Conservation (phyloP, 2,888 invertebrate species). For the Tholera decimalis region DNA sequence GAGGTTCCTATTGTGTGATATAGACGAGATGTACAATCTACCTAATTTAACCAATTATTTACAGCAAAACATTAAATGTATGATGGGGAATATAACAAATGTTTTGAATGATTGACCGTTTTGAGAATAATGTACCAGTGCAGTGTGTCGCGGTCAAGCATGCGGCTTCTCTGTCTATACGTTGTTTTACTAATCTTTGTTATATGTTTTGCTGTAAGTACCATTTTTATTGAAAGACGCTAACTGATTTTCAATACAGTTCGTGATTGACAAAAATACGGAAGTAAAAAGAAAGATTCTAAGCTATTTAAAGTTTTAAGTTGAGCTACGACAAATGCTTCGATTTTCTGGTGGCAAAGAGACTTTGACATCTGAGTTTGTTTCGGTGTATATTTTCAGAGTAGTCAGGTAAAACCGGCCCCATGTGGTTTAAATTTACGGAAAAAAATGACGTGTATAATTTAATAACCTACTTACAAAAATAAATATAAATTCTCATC, state of each 20-base stretch:
- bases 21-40: slow-evolving; percentile 1
- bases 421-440: no score
- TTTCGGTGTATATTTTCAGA: no score
- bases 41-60: slow-evolving; percentile 1
- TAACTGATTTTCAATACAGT: not conserved
- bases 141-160: not conserved
- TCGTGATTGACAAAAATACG: no score
- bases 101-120: not conserved
- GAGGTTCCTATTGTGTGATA: not conserved
- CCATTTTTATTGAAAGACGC: not conserved
- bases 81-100: not conserved
- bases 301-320: no score
- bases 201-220: slow-evolving; percentile 25
- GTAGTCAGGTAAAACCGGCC: no score
- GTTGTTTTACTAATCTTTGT: not conserved
- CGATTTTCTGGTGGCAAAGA: no score
- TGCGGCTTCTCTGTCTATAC: not conserved
- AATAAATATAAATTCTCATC: no score
- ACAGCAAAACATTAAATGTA: slow-evolving; percentile 5
- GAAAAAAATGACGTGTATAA: no score
- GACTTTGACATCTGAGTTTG: no score
- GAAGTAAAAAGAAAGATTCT: no score
- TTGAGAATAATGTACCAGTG: not conserved
- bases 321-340: no score
- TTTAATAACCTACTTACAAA: no score